Percentiles rank a stretch among this genome's conserved stretches.
Conservation (phyloP, 2,113 vertebrate genomes). For the Meles meles region DNA sequence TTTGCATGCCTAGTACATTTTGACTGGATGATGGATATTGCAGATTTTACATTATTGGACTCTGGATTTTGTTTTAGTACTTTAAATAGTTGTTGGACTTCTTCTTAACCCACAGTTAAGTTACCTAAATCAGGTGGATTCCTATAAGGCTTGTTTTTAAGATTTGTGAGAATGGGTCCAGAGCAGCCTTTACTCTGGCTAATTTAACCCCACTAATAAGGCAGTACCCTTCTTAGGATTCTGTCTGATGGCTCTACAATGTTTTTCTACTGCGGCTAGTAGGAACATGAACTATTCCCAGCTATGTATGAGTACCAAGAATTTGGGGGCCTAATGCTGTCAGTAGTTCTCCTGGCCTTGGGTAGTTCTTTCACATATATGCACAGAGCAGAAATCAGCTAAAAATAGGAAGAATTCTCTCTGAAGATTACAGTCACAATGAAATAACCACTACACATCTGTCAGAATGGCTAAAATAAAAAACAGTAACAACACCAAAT, state of each 20-base stretch:
- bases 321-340: background rate
- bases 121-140: background rate
- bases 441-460: background rate
- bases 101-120: background rate
- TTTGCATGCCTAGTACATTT: background rate
- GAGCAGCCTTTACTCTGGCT: background rate
- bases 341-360: background rate
- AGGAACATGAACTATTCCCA: background rate
- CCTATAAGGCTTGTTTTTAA: background rate
- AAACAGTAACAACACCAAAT: background rate
- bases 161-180: background rate
- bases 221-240: background rate
- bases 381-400: background rate
- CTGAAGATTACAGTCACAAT: background rate
- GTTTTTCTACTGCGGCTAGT: background rate
- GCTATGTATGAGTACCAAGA: background rate
- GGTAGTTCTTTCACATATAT: background rate
- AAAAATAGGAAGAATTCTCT: background rate
- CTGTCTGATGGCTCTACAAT: background rate
- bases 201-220: background rate
- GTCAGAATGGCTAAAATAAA: background rate
- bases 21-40: background rate
- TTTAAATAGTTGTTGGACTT: background rate
- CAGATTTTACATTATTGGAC: background rate
- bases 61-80: background rate